These are phyloP conservation scores for Porites lobata DNA, from an alignment of 92 coral and sea anemone genomes.

Conservation along the genomic window DNA sequence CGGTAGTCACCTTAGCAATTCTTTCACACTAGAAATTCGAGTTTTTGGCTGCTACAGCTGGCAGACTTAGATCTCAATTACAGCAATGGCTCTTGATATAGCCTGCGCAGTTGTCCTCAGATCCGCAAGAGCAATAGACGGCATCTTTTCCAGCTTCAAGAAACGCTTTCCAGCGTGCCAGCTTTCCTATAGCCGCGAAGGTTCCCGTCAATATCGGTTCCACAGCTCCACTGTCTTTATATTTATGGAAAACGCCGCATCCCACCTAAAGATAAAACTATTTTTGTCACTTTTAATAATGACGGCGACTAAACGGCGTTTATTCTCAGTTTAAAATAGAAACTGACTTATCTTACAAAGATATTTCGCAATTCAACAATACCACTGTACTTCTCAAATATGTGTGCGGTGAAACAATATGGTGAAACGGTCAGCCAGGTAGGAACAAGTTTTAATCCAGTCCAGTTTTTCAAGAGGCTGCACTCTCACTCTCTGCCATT, in stretches of 20 bases:
- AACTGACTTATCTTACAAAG: constrained; percentile 53
- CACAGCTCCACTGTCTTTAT: background rate
- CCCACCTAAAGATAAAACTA: constrained; percentile 11
- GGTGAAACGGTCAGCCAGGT: constrained; percentile 25
- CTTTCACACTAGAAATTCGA: background rate
- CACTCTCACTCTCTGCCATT: constrained; percentile 66
- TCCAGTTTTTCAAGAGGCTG: constrained; percentile 60
- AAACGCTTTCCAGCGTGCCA: background rate
- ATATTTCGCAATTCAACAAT: constrained; percentile 40
- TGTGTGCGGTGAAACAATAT: constrained; percentile 6
- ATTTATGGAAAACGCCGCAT: constrained; percentile 17
- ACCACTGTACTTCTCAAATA: constrained; percentile 38
- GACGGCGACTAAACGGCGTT: no score
- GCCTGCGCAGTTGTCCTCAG: background rate
- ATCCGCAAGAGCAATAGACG: background rate
- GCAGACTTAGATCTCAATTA: background rate
- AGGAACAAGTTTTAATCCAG: constrained; percentile 58
- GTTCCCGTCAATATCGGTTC: background rate
- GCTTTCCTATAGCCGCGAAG: background rate
- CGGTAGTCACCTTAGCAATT: no score
- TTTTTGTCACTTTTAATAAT: background rate
- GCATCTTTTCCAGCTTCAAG: background rate
- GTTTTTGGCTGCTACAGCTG: background rate
- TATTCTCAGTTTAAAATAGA: background rate
- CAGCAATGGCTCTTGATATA: background rate